Evolutionary conservation across 2,888 invertebrate species (phyloP).

Genomic region (Chorisops tibialis): DNA sequence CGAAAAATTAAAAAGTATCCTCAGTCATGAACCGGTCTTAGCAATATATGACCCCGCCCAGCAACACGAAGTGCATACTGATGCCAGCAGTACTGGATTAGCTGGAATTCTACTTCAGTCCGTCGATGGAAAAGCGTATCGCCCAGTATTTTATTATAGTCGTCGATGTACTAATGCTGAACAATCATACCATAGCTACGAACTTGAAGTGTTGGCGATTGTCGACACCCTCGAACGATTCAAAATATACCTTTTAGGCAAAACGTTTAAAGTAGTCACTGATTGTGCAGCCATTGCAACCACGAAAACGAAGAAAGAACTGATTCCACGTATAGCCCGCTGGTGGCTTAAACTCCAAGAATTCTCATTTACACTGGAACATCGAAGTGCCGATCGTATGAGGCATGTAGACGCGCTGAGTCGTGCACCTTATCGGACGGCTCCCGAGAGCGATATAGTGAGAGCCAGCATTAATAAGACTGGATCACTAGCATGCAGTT

Average conservation of each 20-base stretch:
- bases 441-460: neutral
- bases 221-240: constrained; percentile 25
- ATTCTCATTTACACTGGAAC: no score
- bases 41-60: neutral
- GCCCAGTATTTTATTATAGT: constrained; percentile 27
- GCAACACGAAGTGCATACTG: neutral
- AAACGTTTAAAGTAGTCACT: constrained; percentile 7
- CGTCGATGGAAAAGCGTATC: no score
- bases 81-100: neutral
- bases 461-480: neutral
- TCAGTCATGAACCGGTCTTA: neutral
- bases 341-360: no score
- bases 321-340: no score
- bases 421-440: neutral
- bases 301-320: no score
- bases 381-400: no score
- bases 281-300: no score
- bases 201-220: constrained; percentile 23
- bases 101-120: neutral
- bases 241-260: constrained; percentile 28
- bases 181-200: constrained; percentile 4
- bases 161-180: constrained; percentile 18
- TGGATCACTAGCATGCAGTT: neutral
- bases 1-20: neutral
- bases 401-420: no score